Percentiles rank a stretch among this genome's conserved stretches.
Conservation (phyloP, 2,797 vertebrate genomes). For the Microctenopoma stevenorrisi region DNA sequence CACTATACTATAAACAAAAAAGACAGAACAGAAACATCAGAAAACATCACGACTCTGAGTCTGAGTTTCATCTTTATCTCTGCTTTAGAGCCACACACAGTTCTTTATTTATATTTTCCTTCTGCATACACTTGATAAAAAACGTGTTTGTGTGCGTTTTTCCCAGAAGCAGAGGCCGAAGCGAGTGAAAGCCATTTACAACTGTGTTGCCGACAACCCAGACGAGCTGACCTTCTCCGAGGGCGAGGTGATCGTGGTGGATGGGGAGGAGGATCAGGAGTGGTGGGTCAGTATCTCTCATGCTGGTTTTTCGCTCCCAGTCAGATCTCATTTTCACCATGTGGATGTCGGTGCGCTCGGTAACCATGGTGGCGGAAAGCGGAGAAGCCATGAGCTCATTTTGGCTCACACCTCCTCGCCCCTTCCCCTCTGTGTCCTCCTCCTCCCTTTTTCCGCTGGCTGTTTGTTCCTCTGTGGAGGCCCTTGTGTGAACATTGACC, state of each 20-base stretch:
- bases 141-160: neutral
- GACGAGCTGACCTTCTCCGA: conserved; percentile 98
- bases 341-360: conserved; percentile 37
- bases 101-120: neutral
- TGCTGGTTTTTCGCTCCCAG: neutral
- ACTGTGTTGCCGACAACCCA: conserved; percentile 96
- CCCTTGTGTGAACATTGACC: conserved; percentile 67
- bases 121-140: neutral
- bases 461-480: conserved; percentile 70
- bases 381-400: conserved; percentile 75
- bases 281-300: conserved; percentile 95
- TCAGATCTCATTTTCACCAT: conserved; percentile 14
- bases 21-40: too few relatives aligned
- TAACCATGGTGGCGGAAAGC: conserved; percentile 63
- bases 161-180: conserved; percentile 92
- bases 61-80: too few relatives aligned
- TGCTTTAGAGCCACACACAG: too few relatives aligned
- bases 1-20: too few relatives aligned
- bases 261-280: conserved; percentile 98
- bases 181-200: conserved; percentile 97
- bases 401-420: conserved; percentile 31
- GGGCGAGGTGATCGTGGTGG: conserved; percentile 96
- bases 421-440: conserved; percentile 7
- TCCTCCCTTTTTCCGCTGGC: conserved; percentile 49
- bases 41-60: too few relatives aligned